phyloP scores from a whole-genome alignment of 2,113 vertebrate genomes.

The Cebidichthys violaceus region DNA sequence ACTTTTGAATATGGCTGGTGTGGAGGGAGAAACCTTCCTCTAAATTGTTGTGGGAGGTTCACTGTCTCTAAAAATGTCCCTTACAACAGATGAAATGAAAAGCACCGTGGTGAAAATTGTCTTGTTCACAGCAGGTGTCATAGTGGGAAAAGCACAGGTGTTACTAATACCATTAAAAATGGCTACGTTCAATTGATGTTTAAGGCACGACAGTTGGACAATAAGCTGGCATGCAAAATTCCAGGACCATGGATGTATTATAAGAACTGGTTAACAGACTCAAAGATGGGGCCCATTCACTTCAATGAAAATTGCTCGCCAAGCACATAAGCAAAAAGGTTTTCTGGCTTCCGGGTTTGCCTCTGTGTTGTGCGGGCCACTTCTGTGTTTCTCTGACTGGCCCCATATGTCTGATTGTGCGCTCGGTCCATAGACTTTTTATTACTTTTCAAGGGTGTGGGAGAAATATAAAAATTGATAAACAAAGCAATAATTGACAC shows the following conservation, averaged over 20 bases:
- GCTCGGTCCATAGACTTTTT: neutral
- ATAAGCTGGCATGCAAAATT: neutral
- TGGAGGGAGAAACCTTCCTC: neutral
- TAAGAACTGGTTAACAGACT: constrained; percentile 2
- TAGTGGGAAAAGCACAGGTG: neutral
- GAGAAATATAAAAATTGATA: neutral
- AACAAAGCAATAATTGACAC: neutral
- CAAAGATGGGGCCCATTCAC: neutral
- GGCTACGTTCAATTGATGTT: neutral
- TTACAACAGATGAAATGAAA: neutral
- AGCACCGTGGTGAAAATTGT: neutral
- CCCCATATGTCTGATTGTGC: neutral
- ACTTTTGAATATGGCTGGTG: neutral
- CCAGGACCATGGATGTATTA: neutral
- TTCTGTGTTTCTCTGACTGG: neutral
- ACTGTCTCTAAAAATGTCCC: neutral
- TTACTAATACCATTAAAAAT: neutral
- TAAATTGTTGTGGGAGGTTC: neutral
- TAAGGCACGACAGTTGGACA: neutral
- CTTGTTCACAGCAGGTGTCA: neutral
- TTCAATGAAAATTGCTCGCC: neutral
- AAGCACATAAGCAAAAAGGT: neutral
- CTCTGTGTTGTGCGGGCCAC: neutral
- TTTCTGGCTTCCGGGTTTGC: neutral
- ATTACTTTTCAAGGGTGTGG: neutral